Conservation (phyloP, 2,113 vertebrate genomes). For the Megaceryle maxima region DNA sequence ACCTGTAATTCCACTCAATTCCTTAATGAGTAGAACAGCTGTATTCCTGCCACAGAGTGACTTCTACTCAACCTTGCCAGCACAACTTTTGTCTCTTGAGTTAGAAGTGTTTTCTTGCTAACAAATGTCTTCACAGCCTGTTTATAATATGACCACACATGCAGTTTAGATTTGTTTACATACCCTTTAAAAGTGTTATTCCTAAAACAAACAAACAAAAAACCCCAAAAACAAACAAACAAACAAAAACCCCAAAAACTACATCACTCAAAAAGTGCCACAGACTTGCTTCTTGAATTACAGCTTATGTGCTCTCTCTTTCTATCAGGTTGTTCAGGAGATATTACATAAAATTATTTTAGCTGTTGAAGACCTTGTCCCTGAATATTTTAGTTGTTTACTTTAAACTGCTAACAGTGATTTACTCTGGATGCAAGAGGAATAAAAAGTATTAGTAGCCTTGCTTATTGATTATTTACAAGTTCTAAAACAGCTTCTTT, state of each 20-base stretch:
- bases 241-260: too few species aligned
- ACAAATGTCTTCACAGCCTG: constrained; percentile 20
- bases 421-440: neutral
- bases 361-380: neutral
- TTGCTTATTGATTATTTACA: neutral
- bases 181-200: neutral
- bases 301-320: neutral
- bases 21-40: constrained; percentile 21
- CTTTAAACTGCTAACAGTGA: neutral
- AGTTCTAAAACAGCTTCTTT: neutral
- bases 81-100: constrained; percentile 1
- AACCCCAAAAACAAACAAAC: too few species aligned
- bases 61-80: constrained; percentile 9
- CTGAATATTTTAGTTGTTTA: neutral
- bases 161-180: neutral
- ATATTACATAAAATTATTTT: neutral
- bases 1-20: neutral
- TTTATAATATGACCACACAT: neutral
- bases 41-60: constrained; percentile 33
- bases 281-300: neutral
- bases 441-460: neutral
- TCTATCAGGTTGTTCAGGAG: neutral
- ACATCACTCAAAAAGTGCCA: neutral
- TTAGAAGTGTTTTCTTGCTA: constrained; percentile 7
- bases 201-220: neutral